phyloP scores from a whole-genome alignment of 2,113 vertebrate species.

The Macaca mulatta region DNA sequence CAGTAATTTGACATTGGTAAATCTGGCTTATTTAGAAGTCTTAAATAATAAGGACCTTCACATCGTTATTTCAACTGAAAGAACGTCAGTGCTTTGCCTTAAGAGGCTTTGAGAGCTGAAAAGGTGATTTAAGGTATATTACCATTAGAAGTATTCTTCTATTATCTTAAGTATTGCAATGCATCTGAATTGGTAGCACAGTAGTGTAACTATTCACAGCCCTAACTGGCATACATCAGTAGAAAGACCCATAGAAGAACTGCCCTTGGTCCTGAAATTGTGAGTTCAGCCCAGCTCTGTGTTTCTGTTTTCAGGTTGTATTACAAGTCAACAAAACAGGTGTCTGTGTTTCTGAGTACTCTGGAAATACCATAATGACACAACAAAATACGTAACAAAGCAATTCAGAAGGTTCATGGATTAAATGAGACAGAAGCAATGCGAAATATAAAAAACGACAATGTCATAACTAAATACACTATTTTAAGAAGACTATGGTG shows the following conservation, averaged over 20 bases:
- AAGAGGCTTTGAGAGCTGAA: conserved; percentile 70
- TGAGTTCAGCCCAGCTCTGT: neutral
- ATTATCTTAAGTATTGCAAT: conserved; percentile 44
- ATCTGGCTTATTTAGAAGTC: conserved; percentile 77
- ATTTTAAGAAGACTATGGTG: conserved; percentile 10
- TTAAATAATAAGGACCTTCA: conserved; percentile 74
- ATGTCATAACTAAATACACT: neutral
- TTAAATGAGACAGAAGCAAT: conserved; percentile 9
- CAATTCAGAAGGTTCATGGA: neutral
- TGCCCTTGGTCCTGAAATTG: conserved; percentile 50
- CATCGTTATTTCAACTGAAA: conserved; percentile 56
- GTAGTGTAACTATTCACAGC: neutral
- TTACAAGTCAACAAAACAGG: conserved; percentile 59
- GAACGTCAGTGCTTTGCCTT: neutral
- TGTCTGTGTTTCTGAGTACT: neutral
- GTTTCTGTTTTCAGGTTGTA: conserved; percentile 2
- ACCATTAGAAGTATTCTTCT: neutral
- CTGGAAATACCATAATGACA: too few species aligned
- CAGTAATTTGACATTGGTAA: conserved; percentile 81
- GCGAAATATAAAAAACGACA: conserved; percentile 14
- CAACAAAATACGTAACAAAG: neutral
- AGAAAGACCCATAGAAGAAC: neutral
- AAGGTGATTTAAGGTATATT: neutral
- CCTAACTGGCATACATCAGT: neutral
- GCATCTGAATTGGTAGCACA: neutral